These are phyloP conservation scores for Dicyrtoma fusca DNA, from an alignment of 2,888 invertebrate genomes.

Conservation along the genomic window DNA sequence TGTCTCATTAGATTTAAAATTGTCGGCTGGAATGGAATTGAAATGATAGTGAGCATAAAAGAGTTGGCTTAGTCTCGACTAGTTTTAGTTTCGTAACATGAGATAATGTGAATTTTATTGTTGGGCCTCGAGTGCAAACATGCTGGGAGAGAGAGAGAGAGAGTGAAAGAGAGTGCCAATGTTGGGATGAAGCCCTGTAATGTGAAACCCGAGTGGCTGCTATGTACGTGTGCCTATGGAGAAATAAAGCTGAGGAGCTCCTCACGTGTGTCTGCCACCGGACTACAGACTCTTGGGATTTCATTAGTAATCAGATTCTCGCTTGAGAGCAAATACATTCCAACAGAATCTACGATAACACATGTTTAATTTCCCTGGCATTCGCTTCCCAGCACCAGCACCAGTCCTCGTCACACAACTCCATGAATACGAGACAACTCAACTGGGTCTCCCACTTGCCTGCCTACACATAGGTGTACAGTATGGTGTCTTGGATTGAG, in stretches of 20 bases:
- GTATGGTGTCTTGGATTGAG: too few species aligned
- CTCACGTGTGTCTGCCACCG: slow-evolving; percentile 17
- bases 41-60: slow-evolving; percentile 24
- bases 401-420: background rate
- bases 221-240: background rate
- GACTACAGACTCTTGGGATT: slow-evolving; percentile 25
- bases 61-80: slow-evolving; percentile 5
- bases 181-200: slow-evolving; percentile 24
- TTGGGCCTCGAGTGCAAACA: slow-evolving; percentile 31
- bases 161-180: slow-evolving; percentile 14
- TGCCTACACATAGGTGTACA: too few species aligned
- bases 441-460: too few species aligned
- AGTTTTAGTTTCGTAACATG: slow-evolving; percentile 23
- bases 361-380: slow-evolving; percentile 14
- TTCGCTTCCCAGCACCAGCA: background rate
- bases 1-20: slow-evolving; percentile 25
- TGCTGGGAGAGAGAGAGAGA: background rate
- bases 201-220: background rate
- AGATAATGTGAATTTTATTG: slow-evolving; percentile 39
- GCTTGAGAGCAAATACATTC: slow-evolving; percentile 13
- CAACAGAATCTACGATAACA: slow-evolving; percentile 12
- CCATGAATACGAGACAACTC: background rate
- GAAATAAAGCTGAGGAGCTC: slow-evolving; percentile 16
- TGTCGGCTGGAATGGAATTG: slow-evolving; percentile 14
- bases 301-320: slow-evolving; percentile 36